phyloP scores from a whole-genome alignment of 1,140 invertebrate species.

The Oncopodura yosiiana region DNA sequence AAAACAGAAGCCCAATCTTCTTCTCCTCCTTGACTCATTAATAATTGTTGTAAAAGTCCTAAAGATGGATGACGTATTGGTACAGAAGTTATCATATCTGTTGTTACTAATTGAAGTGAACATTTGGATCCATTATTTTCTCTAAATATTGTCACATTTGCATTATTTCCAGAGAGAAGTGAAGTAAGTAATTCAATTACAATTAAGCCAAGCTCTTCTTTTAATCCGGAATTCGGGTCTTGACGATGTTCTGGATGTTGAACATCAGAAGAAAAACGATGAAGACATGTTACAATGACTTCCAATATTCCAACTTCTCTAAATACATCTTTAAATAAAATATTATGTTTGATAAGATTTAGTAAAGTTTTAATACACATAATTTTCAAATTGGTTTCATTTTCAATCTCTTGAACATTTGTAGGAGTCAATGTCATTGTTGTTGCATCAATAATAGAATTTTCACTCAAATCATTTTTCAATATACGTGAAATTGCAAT shows the following conservation, averaged over 20 bases:
- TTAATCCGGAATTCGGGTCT: slow-evolving; percentile 35
- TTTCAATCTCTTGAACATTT: slow-evolving; percentile 14
- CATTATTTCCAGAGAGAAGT: slow-evolving; percentile 64
- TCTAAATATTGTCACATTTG: slow-evolving; percentile 84
- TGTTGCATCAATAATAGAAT: slow-evolving; percentile 4
- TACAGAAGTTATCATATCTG: too few relatives aligned
- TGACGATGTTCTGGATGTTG: slow-evolving; percentile 35
- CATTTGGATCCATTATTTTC: slow-evolving; percentile 32
- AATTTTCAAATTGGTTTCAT: slow-evolving; percentile 27
- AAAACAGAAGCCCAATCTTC: slow-evolving; percentile 89
- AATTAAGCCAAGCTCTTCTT: slow-evolving; percentile 68
- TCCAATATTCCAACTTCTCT: slow-evolving; percentile 95
- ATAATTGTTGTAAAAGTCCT: slow-evolving; percentile 39
- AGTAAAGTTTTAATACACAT: slow-evolving; percentile 37
- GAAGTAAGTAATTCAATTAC: slow-evolving; percentile 79
- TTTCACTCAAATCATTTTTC: slow-evolving; percentile 25
- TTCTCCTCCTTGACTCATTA: slow-evolving; percentile 81
- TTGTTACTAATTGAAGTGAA: slow-evolving; percentile 19
- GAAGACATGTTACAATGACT: slow-evolving; percentile 88
- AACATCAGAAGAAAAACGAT: slow-evolving; percentile 69
- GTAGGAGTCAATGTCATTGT: slow-evolving; percentile 5
- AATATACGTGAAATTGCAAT: slow-evolving; percentile 68
- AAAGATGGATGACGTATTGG: slow-evolving; percentile 2
- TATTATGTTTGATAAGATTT: slow-evolving; percentile 57
- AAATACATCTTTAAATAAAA: slow-evolving; percentile 94